Conservation (phyloP, 2,113 vertebrate genomes). For the Oryzias woworae region DNA sequence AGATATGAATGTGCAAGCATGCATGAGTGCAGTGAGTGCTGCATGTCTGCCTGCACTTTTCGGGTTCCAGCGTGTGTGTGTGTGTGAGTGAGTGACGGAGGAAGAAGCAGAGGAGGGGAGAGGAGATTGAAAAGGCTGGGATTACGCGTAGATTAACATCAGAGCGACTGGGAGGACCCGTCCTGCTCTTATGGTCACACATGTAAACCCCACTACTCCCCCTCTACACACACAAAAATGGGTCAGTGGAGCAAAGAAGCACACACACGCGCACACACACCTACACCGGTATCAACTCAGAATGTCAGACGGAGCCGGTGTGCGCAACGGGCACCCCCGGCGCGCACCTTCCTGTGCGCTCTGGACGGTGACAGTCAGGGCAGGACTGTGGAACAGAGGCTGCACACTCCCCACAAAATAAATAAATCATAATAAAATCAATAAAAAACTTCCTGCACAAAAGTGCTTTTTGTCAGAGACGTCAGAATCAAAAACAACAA, state of each 20-base stretch:
- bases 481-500: too few species aligned
- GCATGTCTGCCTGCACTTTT: slow-evolving; percentile 54
- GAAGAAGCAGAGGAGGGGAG: slow-evolving; percentile 44
- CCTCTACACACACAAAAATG: slow-evolving; percentile 62
- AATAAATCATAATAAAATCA: too few species aligned
- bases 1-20: slow-evolving; percentile 27
- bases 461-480: too few species aligned
- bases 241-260: slow-evolving; percentile 81
- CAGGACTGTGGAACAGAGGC: too few species aligned
- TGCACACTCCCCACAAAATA: too few species aligned
- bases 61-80: slow-evolving; percentile 27
- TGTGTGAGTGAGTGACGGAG: slow-evolving; percentile 45
- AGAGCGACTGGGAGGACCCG: slow-evolving; percentile 63
- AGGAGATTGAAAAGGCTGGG: slow-evolving; percentile 54
- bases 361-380: slow-evolving; percentile 30
- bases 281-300: slow-evolving; percentile 59
- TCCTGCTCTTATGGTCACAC: slow-evolving; percentile 67
- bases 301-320: slow-evolving; percentile 57
- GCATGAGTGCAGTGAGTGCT: slow-evolving; percentile 42
- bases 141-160: slow-evolving; percentile 76
- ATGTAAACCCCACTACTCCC: slow-evolving; percentile 53
- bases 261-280: slow-evolving; percentile 33
- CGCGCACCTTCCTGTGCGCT: slow-evolving; percentile 45
- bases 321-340: slow-evolving; percentile 49
- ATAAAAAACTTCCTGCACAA: too few species aligned